Base-by-base conservation (phyloP, 2,888 invertebrate genomes). In the Drosophila dives region DNA sequence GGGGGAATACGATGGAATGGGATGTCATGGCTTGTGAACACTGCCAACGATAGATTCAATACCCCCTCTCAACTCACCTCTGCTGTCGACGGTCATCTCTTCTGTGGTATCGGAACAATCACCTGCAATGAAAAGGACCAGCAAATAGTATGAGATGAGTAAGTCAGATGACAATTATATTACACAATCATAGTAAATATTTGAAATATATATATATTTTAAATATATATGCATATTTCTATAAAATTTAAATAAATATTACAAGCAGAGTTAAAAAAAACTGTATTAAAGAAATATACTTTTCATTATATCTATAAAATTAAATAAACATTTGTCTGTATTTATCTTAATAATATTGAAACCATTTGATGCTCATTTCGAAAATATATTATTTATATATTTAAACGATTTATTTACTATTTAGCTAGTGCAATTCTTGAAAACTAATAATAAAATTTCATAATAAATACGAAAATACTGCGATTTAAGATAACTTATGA, bases 61-160 rank as follows among this genome's bases (percentile, higher is more conserved):
- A 38, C 38, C 23, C 49, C 23, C 23, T 54, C 23, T 49, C 66
- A 91, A 91, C 92, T 90, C 81, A 93, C 93, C 93, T 92, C 92
- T 91, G 89, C 92, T 92, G 90, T 92, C 93, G 81, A 92, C 91
- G 84, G 92, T 92, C 92, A 93, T 92, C 89, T 93, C 92, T 90
- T 92, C 92, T 80, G 91, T 87, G 77, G 91, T 91, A 88, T 93
- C 93, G 83, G 92, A 90, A 89, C 92, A 93, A 91, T 93, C 93
- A 92, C 93, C 93, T 93, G 85, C 20, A 92, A 91, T 12, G 42
- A 26, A 80, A 56, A 65, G 2, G 53, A n/a, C 34, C 12, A 26
- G 62, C n/a, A 32, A 11, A 58, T n/a, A 11, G 8, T 20, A 15
- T 45, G 12, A 23, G 53, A 36, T 5, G 23, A 23, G 15, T 56